A percentile compares a stretch with the other conserved stretches of the same genome.
Evolutionary conservation across 2,888 invertebrate genomes (phyloP).

Genomic region (Agonum fuliginosum): DNA sequence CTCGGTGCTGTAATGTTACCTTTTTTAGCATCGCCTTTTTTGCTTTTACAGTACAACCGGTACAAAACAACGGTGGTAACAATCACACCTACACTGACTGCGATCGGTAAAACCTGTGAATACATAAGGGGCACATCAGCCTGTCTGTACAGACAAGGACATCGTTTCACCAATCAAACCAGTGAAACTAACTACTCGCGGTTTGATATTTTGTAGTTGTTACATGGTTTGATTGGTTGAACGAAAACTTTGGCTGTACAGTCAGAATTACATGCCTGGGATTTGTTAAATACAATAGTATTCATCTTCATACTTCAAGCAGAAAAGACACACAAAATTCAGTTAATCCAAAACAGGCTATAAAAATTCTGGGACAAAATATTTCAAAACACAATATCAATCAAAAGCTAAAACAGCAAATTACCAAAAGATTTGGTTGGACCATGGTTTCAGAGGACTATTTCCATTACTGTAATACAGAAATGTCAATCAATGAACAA

Average conservation of each 20-base stretch:
- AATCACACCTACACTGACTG: constrained; percentile 78
- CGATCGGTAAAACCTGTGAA: constrained; percentile 77
- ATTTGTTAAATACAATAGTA: background rate
- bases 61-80: constrained; percentile 78
- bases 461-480: constrained; percentile 42
- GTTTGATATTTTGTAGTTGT: too few species aligned
- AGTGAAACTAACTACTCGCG: too few species aligned
- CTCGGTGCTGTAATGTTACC: too few species aligned
- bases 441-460: too few species aligned
- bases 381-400: constrained; percentile 12
- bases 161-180: too few species aligned
- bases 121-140: too few species aligned
- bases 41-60: constrained; percentile 75
- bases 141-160: too few species aligned
- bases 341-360: background rate
- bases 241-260: too few species aligned
- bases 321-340: background rate
- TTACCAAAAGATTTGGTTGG: constrained; percentile 45
- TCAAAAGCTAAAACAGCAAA: background rate
- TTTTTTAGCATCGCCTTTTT: constrained; percentile 65
- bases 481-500: constrained; percentile 19
- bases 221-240: too few species aligned
- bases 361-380: background rate
- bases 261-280: too few species aligned
- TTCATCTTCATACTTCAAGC: background rate